These are phyloP conservation scores for Montifringilla adamsi DNA, from an alignment of 2,113 vertebrate genomes.

Conservation along the genomic window DNA sequence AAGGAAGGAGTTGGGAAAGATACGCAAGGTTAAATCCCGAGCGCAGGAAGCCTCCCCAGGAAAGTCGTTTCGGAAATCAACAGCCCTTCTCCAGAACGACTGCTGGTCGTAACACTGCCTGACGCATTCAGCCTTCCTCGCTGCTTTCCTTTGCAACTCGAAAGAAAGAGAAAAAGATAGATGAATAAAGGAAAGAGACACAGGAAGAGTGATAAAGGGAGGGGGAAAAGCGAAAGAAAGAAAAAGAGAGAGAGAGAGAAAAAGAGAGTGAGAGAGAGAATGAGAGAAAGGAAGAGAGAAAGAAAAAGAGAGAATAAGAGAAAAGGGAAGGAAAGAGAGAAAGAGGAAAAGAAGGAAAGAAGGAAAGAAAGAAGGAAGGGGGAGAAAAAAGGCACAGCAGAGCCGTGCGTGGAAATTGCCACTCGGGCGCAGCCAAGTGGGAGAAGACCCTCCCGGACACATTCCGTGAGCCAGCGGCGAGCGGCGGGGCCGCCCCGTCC, in stretches of 20 bases:
- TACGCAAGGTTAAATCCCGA: background rate
- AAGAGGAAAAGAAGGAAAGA: rapidly evolving
- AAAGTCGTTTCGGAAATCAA: background rate
- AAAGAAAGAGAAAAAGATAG: background rate
- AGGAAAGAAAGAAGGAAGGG: rapidly evolving
- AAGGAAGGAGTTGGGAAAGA: background rate
- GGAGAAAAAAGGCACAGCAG: no score
- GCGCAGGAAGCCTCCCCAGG: background rate
- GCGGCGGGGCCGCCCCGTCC: background rate
- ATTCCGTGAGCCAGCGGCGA: background rate
- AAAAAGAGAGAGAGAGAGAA: rapidly evolving
- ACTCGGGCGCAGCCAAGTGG: background rate
- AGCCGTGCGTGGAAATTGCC: background rate
- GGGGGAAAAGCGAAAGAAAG: rapidly evolving
- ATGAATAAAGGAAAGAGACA: no score
- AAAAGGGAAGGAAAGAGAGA: rapidly evolving
- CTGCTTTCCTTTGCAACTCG: background rate
- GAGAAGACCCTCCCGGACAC: background rate
- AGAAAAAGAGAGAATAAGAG: rapidly evolving
- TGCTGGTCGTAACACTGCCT: background rate
- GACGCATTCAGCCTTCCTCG: no score
- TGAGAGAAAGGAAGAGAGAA: no score
- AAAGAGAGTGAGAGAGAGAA: rapidly evolving
- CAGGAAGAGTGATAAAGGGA: background rate
- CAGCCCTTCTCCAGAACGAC: background rate